phyloP scores from a whole-genome alignment of 2,888 invertebrate species.

The Rhogogaster chlorosoma region DNA sequence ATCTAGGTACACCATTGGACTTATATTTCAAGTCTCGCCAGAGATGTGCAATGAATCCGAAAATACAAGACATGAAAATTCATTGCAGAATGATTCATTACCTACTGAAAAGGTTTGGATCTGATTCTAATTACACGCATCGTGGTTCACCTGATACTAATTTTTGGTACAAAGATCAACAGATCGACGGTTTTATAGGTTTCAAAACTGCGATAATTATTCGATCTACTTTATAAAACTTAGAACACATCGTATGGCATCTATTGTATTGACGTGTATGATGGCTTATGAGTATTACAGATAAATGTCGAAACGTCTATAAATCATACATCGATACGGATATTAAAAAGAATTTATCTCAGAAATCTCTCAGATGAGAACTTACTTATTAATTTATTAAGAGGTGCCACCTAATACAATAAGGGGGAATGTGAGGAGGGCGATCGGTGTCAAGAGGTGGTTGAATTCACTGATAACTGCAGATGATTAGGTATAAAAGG shows the following conservation, averaged over 20 bases:
- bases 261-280: not conserved
- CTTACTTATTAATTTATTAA: not conserved
- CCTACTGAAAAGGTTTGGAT: no score
- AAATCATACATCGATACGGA: not conserved
- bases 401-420: not conserved
- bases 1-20: no score
- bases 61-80: no score
- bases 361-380: not conserved
- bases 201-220: not conserved
- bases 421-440: not conserved
- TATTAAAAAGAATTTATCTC: not conserved
- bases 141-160: not conserved
- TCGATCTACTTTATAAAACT: not conserved
- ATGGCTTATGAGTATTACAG: not conserved
- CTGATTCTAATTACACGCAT: not conserved
- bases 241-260: not conserved
- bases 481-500: conserved; percentile 31
- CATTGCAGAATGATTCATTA: no score
- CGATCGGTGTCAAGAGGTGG: not conserved
- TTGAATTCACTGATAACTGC: conserved; percentile 15
- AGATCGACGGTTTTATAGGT: not conserved
- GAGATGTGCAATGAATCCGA: no score
- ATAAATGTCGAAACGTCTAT: not conserved
- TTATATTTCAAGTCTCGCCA: no score
- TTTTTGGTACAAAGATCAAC: not conserved